These are phyloP conservation scores for Pollenia labialis DNA, from an alignment of 2,888 invertebrate species.

Conservation along the genomic window DNA sequence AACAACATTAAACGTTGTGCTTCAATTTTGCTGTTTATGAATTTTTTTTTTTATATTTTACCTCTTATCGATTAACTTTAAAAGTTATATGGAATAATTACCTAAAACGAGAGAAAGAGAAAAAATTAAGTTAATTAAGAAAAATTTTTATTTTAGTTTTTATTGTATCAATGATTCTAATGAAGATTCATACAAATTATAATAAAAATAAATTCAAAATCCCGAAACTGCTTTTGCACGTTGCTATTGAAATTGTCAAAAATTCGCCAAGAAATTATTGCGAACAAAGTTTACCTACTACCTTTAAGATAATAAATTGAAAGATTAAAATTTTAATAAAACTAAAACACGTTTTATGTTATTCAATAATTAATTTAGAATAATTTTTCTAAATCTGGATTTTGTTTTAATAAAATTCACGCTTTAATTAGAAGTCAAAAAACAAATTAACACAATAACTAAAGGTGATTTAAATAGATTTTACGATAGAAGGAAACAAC, in stretches of 20 bases:
- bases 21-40: no score
- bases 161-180: no score
- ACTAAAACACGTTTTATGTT: slow-evolving; percentile 1
- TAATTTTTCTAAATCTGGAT: not conserved
- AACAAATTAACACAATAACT: slow-evolving; percentile 48
- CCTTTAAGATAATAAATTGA: not conserved
- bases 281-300: not conserved
- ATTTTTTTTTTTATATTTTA: no score
- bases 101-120: slow-evolving; percentile 28
- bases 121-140: not conserved
- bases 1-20: no score
- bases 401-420: not conserved
- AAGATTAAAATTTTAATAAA: not conserved
- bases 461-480: slow-evolving; percentile 11
- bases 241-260: not conserved
- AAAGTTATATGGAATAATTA: slow-evolving; percentile 8
- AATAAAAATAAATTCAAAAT: not conserved
- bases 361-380: not conserved
- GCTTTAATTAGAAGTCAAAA: slow-evolving; percentile 35
- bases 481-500: slow-evolving; percentile 9
- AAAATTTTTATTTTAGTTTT: not conserved
- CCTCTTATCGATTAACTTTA: no score
- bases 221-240: not conserved
- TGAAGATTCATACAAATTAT: no score
- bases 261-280: not conserved